Base-by-base conservation (phyloP, 2,113 vertebrate species). In the Promerops cafer region DNA sequence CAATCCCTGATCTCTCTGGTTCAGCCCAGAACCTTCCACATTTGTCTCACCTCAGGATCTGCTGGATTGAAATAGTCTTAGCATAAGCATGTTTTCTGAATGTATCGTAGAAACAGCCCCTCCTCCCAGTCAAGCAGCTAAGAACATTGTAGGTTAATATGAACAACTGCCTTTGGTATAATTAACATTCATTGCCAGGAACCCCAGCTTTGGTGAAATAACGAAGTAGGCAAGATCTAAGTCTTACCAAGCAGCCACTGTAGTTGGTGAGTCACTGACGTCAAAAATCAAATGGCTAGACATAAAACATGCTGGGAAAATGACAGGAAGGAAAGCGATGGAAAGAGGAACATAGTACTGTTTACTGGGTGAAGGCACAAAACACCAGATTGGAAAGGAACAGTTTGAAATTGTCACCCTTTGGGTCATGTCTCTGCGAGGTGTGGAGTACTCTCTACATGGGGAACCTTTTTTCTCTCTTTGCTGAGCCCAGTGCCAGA, bases 401-500 rank as follows among this genome's bases (percentile, higher is more conserved):
- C 10, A 40, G 13, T 56, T 54, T 42, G 68, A 90, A 80, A 47
- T 24, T 33, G 14, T 52, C 0, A 1, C 23, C 9, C 18, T 54
- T 77, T 2, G 8, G 53, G 37, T 56, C 15, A 30, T 30, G 10
- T 22, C 37, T 59, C 33, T 61, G 14, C 0, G 5, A 59, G 6
- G 4, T 37, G 28, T 14, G 26, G 35, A 66, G 60, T 57, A 9
- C 20, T 16, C 33, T 80, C 42, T 24, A 4, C 1, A 0, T 7
- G 18, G 22, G 6, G 30, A 82, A 24, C 17, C 64, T 66, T 2
- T 1, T 27, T 50, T 82, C 33, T 60, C 0, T 12, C 35, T 26
- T 65, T 84, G 37, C 49, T 56, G 54, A 92, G 54, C 50, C 21
- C 23, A 0, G 0, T 45, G 17, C 24, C 2, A 3, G 19, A 53